Evolutionary conservation across 2,888 invertebrate species (phyloP), one percentile per base, ranked within the genome.

Genomic region (Clivina fossor): DNA sequence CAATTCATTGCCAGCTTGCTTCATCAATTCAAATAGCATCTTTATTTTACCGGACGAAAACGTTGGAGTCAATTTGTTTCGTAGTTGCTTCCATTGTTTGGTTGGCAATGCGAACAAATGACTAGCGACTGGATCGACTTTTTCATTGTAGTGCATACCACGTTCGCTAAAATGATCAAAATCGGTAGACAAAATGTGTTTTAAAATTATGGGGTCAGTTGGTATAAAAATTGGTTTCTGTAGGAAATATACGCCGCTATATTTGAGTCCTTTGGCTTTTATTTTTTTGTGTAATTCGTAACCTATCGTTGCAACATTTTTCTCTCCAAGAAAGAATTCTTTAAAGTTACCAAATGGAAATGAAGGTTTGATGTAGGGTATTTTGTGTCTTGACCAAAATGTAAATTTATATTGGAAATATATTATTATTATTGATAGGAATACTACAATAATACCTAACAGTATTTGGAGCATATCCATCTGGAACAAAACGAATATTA

Each of bases 141-240:
- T 59, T 54, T 68, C 67, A 37, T 71, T 66, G 7, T 60, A 56
- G 20, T 66, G 66, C 9, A 65, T 51, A 5, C 70, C 70, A 18
- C 67, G 65, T 55, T 71, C 65, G 7, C 63, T 63, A 54, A 74
- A 74, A 59, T 69, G 61, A 2, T 60, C 54, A 56, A 73, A 74
- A 60, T 73, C 72, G 22, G 65, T 68, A 5, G 66, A 63, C 35
- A 73, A 38, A n/a, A 74, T 66, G n/a, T 62, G 41, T 56, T 70
- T 71, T 7, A 74, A 62, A 2, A 71, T 32, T 3, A 67, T 66
- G 7, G 67, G 64, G 61, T 73, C 70, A 3, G 67, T 54, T 3
- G 71, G 64, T 4, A 74, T 44, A 35, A 68, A 68, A 8, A 60
- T 49, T 2, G 71, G 72, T 4, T 46, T 61, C 5, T 53, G 48